A percentile compares a stretch with the other conserved stretches of the same genome.
Conservation (phyloP, 2,113 vertebrate genomes). For the Lagopus muta region DNA sequence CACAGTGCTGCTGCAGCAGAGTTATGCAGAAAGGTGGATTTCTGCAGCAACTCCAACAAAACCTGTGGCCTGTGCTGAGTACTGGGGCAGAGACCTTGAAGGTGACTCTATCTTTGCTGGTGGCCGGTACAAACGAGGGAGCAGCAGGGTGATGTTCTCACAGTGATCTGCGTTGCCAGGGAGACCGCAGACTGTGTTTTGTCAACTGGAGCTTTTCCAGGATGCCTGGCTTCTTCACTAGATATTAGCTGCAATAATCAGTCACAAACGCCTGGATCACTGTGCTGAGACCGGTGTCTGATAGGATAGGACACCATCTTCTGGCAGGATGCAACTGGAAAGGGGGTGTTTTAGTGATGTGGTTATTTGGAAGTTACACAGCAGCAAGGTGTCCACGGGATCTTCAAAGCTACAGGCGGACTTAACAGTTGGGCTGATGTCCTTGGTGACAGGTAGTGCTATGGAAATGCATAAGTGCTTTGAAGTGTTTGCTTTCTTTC, state of each 20-base stretch:
- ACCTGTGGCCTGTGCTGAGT: rapidly evolving
- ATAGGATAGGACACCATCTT: conserved; percentile 70
- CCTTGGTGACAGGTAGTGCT: background rate
- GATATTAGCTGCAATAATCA: conserved; percentile 64
- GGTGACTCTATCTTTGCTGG: conserved; percentile 30
- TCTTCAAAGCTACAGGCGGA: background rate
- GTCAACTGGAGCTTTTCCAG: conserved; percentile 58
- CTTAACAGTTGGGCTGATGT: background rate
- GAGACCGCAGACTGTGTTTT: conserved; percentile 49
- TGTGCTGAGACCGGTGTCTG: conserved; percentile 52
- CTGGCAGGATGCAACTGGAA: conserved; percentile 45
- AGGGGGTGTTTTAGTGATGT: background rate
- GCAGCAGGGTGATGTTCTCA: conserved; percentile 38
- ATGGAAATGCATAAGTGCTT: background rate
- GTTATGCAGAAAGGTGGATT: background rate
- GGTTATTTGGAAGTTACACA: background rate
- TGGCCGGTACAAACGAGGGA: conserved; percentile 45
- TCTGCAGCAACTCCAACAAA: background rate
- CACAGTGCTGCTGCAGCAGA: rapidly evolving
- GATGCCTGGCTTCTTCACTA: conserved; percentile 29
- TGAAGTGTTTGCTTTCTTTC: background rate
- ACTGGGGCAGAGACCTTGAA: conserved; percentile 28
- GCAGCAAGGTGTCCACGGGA: background rate
- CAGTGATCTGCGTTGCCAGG: conserved; percentile 50
- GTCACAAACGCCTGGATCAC: conserved; percentile 37